A percentile compares a stretch with the other conserved stretches of the same genome.
Conservation (phyloP, 2,113 vertebrate genomes). For the Balaeniceps rex region DNA sequence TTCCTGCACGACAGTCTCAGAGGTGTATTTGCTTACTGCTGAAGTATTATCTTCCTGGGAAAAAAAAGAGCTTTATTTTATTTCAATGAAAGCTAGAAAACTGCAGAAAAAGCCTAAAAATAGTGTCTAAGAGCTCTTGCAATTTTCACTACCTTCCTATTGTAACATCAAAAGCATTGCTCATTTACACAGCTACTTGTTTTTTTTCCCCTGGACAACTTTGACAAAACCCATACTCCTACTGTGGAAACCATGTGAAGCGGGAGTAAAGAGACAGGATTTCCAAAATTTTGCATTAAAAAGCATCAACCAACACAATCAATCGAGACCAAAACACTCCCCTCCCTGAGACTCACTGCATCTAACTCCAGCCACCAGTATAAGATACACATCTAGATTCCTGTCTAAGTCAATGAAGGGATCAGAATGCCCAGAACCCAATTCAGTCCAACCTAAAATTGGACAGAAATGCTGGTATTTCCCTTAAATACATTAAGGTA, state of each 20-base stretch:
- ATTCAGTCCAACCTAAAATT: not conserved
- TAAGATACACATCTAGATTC: too few relatives aligned
- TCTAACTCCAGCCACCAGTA: not conserved
- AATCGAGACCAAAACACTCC: not conserved
- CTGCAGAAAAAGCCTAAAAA: slow-evolving; percentile 31
- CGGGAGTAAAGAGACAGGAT: not conserved
- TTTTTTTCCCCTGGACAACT: not conserved
- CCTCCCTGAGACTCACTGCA: not conserved
- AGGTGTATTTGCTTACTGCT: slow-evolving; percentile 7
- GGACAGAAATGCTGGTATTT: not conserved
- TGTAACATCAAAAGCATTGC: not conserved
- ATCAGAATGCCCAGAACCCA: not conserved
- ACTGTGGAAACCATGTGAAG: not conserved
- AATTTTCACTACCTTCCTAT: not conserved
- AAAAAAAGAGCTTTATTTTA: not conserved
- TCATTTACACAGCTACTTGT: not conserved
- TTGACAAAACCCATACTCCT: not conserved
- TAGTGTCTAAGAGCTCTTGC: not conserved
- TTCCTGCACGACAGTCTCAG: not conserved
- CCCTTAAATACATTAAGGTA: not conserved
- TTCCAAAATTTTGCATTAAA: not conserved
- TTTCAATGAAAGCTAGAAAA: slow-evolving; percentile 21
- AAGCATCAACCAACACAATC: not conserved
- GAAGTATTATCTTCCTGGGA: not conserved
- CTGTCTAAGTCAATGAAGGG: not conserved